Evolutionary conservation across 2,888 invertebrate species (phyloP), one percentile per base, ranked within the genome.

Genomic region (Caenorhabditis sp.): DNA sequence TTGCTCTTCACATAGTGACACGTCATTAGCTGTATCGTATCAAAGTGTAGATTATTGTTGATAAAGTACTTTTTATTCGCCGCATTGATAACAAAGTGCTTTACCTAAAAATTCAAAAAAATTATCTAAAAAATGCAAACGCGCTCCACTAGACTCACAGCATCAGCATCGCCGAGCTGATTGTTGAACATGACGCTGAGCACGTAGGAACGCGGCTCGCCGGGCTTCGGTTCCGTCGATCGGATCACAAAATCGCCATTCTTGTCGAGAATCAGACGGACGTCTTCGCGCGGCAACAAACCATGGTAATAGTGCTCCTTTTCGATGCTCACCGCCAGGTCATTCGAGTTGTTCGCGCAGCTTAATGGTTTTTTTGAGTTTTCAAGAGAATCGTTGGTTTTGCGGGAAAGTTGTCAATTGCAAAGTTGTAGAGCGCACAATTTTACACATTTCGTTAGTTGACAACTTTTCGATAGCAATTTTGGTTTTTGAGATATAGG

Each of bases 281-380:
- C 86, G 58, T 88, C 88, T 64, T 88, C 88, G n/a, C 87, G 76
- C 8, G 87, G 87, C 58, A 88, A 60, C 18, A 87, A 61, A 20
- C 88, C 88, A 58, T 88, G 88, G 64, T 83, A 87, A 35, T 74
- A 85, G 9, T 13, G 2, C 35, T 82, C 77, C 24, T 56, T 55
- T 24, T 76, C 80, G 1, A 74, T 18, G 18, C 18, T 18, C 2
- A 47, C 47, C 47, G 47, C 18, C 6, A 1, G 44, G 18, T 24
- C 47, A 5, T 9, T 69, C 58, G 20, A 28, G 47, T 37, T 37
- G 18, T n/a, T n/a, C n/a, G 61, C 44, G 37, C 22, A n/a, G n/a
- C n/a, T n/a, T n/a, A n/a, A n/a, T n/a, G n/a, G n/a, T n/a, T n/a
- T n/a, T n/a, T n/a, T n/a, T n/a, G n/a, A n/a, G n/a, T n/a, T n/a